Evolutionary conservation across 2,888 invertebrate species (phyloP).

Genomic region (Phengaris alcon): DNA sequence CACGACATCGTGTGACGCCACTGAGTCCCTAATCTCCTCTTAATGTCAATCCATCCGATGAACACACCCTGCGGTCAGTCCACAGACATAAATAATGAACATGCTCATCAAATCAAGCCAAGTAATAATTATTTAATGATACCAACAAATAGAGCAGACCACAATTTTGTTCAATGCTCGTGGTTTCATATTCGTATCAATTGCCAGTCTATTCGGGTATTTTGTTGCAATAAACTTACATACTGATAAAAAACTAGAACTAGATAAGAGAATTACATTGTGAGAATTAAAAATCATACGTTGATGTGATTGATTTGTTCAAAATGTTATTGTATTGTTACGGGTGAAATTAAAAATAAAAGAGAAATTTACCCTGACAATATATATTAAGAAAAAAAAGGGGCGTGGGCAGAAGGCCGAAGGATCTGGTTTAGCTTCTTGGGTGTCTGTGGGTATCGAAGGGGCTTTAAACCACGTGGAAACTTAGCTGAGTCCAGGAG

Average conservation of each 20-base stretch:
- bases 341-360: too few relatives aligned
- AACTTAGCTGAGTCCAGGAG: too few relatives aligned
- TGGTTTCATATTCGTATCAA: neutral
- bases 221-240: neutral
- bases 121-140: conserved; percentile 15
- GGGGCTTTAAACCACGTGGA: too few relatives aligned
- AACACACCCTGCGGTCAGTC: conserved; percentile 6
- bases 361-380: too few relatives aligned
- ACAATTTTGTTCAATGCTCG: conserved; percentile 3
- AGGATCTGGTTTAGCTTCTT: too few relatives aligned
- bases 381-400: too few relatives aligned
- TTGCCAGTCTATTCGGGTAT: neutral
- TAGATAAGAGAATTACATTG: neutral
- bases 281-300: neutral
- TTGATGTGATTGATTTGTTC: neutral
- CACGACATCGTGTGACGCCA: conserved; percentile 11
- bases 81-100: conserved; percentile 22
- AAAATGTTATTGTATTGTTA: neutral
- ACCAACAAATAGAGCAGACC: neutral
- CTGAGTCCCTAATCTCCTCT: conserved; percentile 19
- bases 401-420: too few relatives aligned
- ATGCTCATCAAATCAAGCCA: conserved; percentile 2
- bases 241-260: neutral
- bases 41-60: conserved; percentile 15
- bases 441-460: too few relatives aligned